A percentile compares a stretch with the other conserved stretches of the same genome.
These are phyloP conservation scores for Silurus glanis DNA, from an alignment of 2,113 vertebrate species.

Conservation along the genomic window DNA sequence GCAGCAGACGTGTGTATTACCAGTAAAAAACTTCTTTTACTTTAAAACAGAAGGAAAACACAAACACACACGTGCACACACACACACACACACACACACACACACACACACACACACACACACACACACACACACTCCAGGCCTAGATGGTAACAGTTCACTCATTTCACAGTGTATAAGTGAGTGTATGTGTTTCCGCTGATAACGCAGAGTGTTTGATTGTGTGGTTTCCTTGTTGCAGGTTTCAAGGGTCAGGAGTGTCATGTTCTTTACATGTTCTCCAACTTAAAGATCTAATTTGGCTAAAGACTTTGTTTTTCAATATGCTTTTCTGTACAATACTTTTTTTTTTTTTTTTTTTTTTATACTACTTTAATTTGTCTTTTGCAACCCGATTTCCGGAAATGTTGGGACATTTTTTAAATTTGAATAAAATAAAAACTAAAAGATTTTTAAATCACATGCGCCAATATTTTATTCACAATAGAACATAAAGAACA, in stretches of 20 bases:
- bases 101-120: constrained; percentile 1
- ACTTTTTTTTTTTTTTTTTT: too few relatives aligned
- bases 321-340: too few relatives aligned
- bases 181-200: background rate
- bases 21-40: constrained; percentile 23
- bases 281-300: too few relatives aligned
- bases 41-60: background rate
- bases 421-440: too few relatives aligned
- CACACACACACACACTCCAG: background rate
- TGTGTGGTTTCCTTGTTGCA: background rate
- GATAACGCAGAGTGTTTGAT: background rate
- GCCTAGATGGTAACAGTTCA: background rate
- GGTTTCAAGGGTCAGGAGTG: background rate
- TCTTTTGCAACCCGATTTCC: too few relatives aligned
- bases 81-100: background rate
- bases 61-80: background rate
- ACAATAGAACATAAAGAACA: too few relatives aligned
- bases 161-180: background rate
- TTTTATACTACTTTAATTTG: too few relatives aligned
- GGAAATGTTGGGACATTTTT: too few relatives aligned
- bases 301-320: too few relatives aligned
- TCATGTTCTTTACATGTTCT: background rate
- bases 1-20: constrained; percentile 39
- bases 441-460: too few relatives aligned
- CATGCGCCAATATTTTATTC: too few relatives aligned